A percentile compares a stretch with the other conserved stretches of the same genome.
Conservation (phyloP, 2,888 invertebrate genomes). For the Stratiomys singularior region DNA sequence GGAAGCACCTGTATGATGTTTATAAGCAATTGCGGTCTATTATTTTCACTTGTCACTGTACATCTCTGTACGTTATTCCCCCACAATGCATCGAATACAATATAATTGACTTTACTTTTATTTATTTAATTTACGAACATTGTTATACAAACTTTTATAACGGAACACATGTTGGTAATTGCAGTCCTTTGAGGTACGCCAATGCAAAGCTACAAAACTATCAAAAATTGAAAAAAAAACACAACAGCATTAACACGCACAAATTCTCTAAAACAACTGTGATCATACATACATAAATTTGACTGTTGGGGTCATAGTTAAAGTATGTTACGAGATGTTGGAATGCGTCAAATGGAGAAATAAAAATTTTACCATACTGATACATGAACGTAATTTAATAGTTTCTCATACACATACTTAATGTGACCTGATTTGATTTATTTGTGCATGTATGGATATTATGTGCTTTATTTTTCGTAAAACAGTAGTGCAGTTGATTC, state of each 20-base stretch:
- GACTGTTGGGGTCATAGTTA: conserved; percentile 10
- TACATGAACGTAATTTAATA: not conserved
- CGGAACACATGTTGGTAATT: not conserved
- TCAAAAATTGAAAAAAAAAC: not conserved
- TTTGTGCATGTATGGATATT: no score
- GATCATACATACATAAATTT: not conserved
- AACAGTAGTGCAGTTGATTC: no score
- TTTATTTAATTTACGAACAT: not conserved
- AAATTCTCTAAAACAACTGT: not conserved
- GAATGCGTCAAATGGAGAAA: conserved; percentile 8
- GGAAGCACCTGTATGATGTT: no score
- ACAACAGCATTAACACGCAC: not conserved
- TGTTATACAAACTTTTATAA: conserved; percentile 8
- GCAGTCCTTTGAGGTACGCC: not conserved
- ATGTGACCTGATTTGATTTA: no score
- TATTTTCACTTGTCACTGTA: no score
- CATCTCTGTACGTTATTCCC: no score
- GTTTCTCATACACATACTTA: no score
- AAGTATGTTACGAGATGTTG: not conserved
- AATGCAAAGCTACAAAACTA: no score
- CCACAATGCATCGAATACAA: not conserved
- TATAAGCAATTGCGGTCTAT: no score
- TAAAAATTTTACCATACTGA: not conserved
- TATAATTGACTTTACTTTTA: conserved; percentile 9
- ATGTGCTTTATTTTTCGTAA: no score